Base-by-base conservation (phyloP, 2,797 vertebrate species). In the Echeneis naucrates region DNA sequence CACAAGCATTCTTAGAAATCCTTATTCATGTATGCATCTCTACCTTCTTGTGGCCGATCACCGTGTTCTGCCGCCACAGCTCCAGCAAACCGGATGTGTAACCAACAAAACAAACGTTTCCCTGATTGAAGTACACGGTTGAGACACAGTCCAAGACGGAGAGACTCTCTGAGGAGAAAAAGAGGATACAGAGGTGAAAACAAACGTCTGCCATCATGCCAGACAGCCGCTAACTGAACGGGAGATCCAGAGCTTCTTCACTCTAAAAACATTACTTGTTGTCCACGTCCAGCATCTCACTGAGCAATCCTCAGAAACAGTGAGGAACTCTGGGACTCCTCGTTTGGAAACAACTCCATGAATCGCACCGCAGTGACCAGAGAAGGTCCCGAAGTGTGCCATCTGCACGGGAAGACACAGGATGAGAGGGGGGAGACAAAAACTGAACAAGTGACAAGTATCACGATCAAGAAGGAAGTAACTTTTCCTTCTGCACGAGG, bases 301-400 rank as follows among this genome's bases (percentile, higher is more conserved):
- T 0, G 95, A 94, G 27, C 88, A 59, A 64, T 96, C 95, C 42
- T 93, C 89, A 17, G 96, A 96, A 21, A 96, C 80, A 0, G 94
- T 95, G 77, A 96, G 84, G 72, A 97, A 90, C 12, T 91, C 78
- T 33, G 88, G 68, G 11, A 78, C 45, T 14, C 65, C 81, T 2
- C 57, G 75, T 80, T 88, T 88, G 16, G 33, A 40, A 24, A 91
- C 90, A 3, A 94, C 82, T n/a, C 89, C 93, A 1, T 55, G 68
- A 69, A 98, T 64, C 0, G 90, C 80, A 1, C 89, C 95, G 7
- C 89, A 94, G 87, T 97, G 96, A 24, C 95, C 95, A 4, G 77
- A 68, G 52, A 97, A 88, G 13, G 90, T 90, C 53, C 81, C 73
- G 19, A 94, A 92, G 58, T 95, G 94, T 54, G 94, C 92, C 48